These are phyloP conservation scores for Cyrtonyx montezumae DNA, from an alignment of 2,113 vertebrate genomes.

Conservation along the genomic window DNA sequence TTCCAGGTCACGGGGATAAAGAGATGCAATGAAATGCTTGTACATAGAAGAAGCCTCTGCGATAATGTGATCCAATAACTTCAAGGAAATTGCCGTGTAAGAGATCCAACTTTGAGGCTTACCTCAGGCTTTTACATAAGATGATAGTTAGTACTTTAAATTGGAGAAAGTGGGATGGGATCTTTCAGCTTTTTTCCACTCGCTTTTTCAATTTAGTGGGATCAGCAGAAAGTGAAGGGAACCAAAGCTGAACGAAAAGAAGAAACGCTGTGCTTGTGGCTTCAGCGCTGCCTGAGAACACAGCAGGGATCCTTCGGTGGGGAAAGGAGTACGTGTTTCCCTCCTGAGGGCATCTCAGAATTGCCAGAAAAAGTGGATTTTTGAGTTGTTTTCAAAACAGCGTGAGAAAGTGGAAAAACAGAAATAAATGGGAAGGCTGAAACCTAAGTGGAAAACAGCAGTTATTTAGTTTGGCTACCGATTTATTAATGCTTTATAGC, in stretches of 20 bases:
- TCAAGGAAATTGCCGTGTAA: constrained; percentile 50
- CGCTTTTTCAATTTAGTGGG: constrained; percentile 36
- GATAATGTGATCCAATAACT: constrained; percentile 32
- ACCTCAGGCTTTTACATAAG: constrained; percentile 55
- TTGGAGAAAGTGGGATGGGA: constrained; percentile 15
- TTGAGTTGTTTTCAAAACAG: background rate
- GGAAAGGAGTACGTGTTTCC: background rate
- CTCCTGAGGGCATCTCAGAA: background rate
- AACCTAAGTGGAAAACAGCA: background rate
- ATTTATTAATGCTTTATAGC: constrained; percentile 17
- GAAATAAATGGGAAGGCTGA: constrained; percentile 7
- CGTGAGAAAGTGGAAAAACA: background rate
- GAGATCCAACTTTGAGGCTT: constrained; percentile 58
- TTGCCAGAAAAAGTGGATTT: background rate
- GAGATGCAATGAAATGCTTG: constrained; percentile 29
- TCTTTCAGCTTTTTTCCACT: constrained; percentile 3
- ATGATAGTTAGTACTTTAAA: constrained; percentile 26
- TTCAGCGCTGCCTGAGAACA: background rate
- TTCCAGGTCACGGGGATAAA: constrained; percentile 56
- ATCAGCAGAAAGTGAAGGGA: constrained; percentile 48
- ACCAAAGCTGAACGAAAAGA: constrained; percentile 13
- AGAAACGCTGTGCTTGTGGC: background rate
- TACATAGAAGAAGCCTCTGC: background rate
- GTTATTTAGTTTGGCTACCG: constrained; percentile 42
- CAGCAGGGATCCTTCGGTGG: background rate